Base-by-base conservation (phyloP, 2,797 vertebrate genomes). In the Sebastes taczanowskii region DNA sequence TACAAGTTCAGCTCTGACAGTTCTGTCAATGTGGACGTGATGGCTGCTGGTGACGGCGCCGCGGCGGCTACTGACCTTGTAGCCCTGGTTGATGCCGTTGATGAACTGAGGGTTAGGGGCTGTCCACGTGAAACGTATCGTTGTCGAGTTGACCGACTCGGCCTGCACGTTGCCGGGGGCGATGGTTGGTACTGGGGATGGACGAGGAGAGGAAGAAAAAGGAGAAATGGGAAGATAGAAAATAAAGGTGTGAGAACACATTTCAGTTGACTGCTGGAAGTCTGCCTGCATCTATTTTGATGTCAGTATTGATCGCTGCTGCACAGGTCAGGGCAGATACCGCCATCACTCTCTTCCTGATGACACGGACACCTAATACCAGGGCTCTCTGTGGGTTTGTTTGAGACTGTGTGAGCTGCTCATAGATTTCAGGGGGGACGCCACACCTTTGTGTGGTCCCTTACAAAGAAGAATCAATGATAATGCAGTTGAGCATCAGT, bases 71-170 rank as follows among this genome's bases (percentile, higher is more conserved):
- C 92, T 87, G 92, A 99, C 98, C 98, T 99, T 99, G 95, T 99
- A 99, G 74, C 98, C 98, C 93, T 99, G 98, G 95, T 99, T 99
- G 95, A 99, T 99, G 84, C 98, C 98, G 0, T 99, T 99, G 95
- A 99, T 98, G 95, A 99, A 99, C 95, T 99, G 98, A 14, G 98
- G 98, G 91, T 98, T 99, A 18, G 98, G 98, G 10, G 98, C 97
- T 2, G 93, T 97, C 98, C 98, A 99, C 80, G 97, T 98, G 86
- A 99, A 98, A 81, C 97, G 97, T 82, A 99, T 97, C 6, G 97
- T 95, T 0, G 98, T 99, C 29, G 98, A 99, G 90, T 99, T 99
- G 89, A 97, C 97, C 61, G 98, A 91, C 86, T 99, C 98, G 0
- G 95, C 94, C 35, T 97, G 97, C 83, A 99, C 98, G 0, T 97